phyloP scores from a whole-genome alignment of 2,113 vertebrate genomes.

The Butorides virescens region DNA sequence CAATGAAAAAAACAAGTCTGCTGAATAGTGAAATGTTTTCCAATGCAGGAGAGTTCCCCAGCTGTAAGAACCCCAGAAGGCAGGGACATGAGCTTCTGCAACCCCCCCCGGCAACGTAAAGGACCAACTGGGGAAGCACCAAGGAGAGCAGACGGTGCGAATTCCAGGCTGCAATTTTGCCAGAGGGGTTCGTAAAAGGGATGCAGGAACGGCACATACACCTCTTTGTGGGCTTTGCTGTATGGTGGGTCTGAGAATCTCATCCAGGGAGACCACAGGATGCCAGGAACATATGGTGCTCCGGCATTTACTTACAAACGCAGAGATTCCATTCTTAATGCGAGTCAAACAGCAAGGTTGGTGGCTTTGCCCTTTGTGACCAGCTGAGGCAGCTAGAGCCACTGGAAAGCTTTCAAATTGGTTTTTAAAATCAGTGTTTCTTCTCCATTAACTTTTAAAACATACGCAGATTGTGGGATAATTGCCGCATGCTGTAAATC shows the following conservation, averaged over 20 bases:
- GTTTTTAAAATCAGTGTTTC: not conserved
- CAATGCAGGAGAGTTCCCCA: not conserved
- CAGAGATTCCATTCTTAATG: not conserved
- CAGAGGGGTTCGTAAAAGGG: too few species aligned
- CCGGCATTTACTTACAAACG: not conserved
- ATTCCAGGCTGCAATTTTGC: too few species aligned
- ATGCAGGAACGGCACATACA: not conserved
- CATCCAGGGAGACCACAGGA: not conserved
- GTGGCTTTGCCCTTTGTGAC: not conserved
- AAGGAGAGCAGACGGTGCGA: fast-evolving
- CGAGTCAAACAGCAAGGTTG: not conserved
- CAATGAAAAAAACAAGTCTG: not conserved
- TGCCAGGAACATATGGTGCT: not conserved
- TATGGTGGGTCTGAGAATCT: not conserved
- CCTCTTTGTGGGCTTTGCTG: not conserved
- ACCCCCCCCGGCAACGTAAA: fast-evolving
- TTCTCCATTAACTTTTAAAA: not conserved
- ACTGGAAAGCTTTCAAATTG: not conserved
- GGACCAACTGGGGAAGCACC: not conserved
- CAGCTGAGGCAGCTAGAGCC: not conserved
- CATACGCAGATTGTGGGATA: not conserved
- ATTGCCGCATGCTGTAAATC: not conserved
- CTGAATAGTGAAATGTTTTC: too few species aligned
- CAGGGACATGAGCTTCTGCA: fast-evolving
- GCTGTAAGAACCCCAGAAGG: not conserved